Percentiles rank a stretch among this genome's conserved stretches.
These are phyloP conservation scores for Scaptomyza tumidula DNA, from an alignment of 2,888 invertebrate species.

Conservation along the genomic window DNA sequence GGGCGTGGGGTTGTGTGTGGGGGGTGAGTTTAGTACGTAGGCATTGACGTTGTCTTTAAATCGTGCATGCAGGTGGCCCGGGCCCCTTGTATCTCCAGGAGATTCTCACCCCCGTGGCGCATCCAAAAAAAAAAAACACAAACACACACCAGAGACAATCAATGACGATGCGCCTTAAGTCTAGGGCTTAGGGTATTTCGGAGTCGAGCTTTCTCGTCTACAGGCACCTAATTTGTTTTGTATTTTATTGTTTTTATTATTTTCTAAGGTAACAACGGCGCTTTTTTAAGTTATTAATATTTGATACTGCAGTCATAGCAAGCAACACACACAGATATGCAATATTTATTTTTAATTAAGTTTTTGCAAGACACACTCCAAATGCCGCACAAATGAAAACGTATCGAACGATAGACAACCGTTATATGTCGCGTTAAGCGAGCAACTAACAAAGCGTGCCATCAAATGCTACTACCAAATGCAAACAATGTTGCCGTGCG, in stretches of 20 bases:
- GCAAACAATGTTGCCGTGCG: conserved; percentile 67
- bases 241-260: conserved; percentile 14
- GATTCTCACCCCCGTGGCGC: too few relatives aligned
- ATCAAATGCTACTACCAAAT: conserved; percentile 14
- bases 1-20: too few relatives aligned
- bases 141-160: too few relatives aligned
- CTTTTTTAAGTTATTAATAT: neutral
- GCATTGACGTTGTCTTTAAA: too few relatives aligned
- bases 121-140: too few relatives aligned
- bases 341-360: conserved; percentile 12
- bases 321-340: conserved; percentile 1
- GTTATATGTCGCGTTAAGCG: conserved; percentile 60
- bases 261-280: neutral
- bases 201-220: too few relatives aligned
- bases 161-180: too few relatives aligned
- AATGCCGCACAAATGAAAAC: conserved; percentile 48
- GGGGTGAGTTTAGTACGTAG: too few relatives aligned
- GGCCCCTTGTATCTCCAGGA: too few relatives aligned
- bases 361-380: conserved; percentile 32
- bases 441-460: conserved; percentile 57
- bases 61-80: too few relatives aligned
- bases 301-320: neutral
- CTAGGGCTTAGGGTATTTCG: too few relatives aligned
- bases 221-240: too few relatives aligned
- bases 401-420: conserved; percentile 44